Evolutionary conservation across 2,113 vertebrate species (phyloP), one percentile per base, ranked within the genome.

Genomic region (Nothoprocta perdicaria): DNA sequence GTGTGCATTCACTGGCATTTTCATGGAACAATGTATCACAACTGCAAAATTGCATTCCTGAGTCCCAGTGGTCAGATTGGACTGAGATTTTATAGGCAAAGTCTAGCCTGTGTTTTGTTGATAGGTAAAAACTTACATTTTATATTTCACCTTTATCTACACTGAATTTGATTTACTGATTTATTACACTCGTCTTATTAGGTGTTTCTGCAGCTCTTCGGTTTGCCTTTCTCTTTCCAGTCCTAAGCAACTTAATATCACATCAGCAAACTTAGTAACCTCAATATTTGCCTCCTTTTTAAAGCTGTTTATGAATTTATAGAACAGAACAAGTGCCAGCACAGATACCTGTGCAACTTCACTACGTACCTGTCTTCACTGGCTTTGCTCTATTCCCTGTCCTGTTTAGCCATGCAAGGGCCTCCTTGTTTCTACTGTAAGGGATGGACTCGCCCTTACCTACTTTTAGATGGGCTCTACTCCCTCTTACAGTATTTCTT

Each of bases 121-220:
- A 78, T 27, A 72, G 80, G 27, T 14, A 78, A 17, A 4, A 0
- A 22, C 84, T 1, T 4, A 14, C 38, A 0, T 27, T 86, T 1
- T 4, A 14, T 41, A 0, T 27, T 88, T 1, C 3, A 14, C 41
- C 9, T 72, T 93, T 60, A 75, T 75, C 41, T 46, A 61, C 31
- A 60, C 12, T 0, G 0, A 67, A 5, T 66, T 65, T 29, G 6
- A 43, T 50, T n/a, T 84, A 31, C 14, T 65, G 53, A 86, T 88
- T 93, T 86, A 68, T 21, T 52, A 65, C 46, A 67, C 38, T 90
- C 55, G 58, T 61, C 73, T 83, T 67, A 26, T 84, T 88, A 88
- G 84, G 84, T 78, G 33, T 65, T 86, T 84, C 43, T 72, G 62
- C 33, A 84, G 52, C n/a, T 83, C 61, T 31, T 73, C 13, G 68